phyloP scores from a whole-genome alignment of 2,888 invertebrate genomes.

The Coecobrya sp. region DNA sequence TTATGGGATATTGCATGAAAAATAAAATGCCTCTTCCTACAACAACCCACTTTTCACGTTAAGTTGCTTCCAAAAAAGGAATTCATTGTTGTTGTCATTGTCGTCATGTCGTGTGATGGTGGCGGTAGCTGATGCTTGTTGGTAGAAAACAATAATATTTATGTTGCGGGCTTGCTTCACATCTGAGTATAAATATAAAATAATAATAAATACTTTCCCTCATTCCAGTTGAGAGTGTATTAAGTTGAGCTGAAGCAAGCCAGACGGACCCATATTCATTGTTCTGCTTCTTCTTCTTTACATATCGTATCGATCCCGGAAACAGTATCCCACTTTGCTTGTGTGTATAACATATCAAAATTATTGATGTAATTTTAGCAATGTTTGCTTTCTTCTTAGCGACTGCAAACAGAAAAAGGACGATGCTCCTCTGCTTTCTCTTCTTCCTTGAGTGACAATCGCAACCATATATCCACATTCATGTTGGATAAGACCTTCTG shows the following conservation, averaged over 20 bases:
- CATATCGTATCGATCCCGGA: constrained; percentile 46
- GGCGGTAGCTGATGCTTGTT: not conserved
- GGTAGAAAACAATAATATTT: not conserved
- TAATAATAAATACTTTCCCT: too few relatives aligned
- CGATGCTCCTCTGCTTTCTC: not conserved
- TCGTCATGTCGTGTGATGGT: not conserved
- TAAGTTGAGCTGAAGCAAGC: not conserved
- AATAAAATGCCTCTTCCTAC: constrained; percentile 39
- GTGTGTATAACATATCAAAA: constrained; percentile 46
- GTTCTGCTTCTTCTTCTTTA: not conserved
- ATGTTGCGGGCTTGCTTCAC: not conserved
- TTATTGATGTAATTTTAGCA: constrained; percentile 72
- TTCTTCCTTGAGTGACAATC: not conserved
- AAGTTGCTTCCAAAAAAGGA: constrained; percentile 41
- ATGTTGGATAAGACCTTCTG: not conserved
- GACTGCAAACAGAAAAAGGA: constrained; percentile 1
- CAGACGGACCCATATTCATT: not conserved
- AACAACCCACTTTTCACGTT: constrained; percentile 69
- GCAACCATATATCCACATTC: not conserved
- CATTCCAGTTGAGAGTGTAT: too few relatives aligned
- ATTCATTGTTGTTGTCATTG: constrained; percentile 35
- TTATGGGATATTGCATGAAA: not conserved
- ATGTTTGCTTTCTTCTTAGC: constrained; percentile 38
- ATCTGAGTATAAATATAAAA: not conserved
- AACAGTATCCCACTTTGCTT: constrained; percentile 66